Percentiles rank a stretch among this genome's conserved stretches.
phyloP scores from a whole-genome alignment of 2,888 invertebrate genomes.

The Electrophaes corylata region DNA sequence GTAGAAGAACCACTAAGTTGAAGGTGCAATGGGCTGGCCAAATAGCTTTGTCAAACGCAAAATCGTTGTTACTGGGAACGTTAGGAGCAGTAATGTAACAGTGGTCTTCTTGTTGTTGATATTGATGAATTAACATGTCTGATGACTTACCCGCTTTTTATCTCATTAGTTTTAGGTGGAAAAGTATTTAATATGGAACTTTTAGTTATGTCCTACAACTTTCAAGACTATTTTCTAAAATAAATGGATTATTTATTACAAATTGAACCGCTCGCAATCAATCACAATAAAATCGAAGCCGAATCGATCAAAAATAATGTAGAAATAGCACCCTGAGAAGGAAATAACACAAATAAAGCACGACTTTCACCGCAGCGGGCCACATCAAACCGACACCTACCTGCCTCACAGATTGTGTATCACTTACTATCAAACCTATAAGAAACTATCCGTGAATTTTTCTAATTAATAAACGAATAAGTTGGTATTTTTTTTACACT shows the following conservation, averaged over 20 bases:
- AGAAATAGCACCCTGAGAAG: slow-evolving; percentile 30
- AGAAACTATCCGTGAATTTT: slow-evolving; percentile 14
- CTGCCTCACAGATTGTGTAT: slow-evolving; percentile 9
- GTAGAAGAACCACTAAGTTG: too few relatives aligned
- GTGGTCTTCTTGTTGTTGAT: too few relatives aligned
- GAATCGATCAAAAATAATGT: slow-evolving; percentile 29
- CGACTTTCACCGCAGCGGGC: slow-evolving; percentile 34
- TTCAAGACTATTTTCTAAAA: neutral
- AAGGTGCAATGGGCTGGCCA: too few relatives aligned
- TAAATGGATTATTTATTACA: slow-evolving; percentile 5
- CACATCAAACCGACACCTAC: slow-evolving; percentile 9
- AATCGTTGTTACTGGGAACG: too few relatives aligned
- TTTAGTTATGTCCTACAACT: neutral
- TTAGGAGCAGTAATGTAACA: too few relatives aligned
- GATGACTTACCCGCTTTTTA: too few relatives aligned
- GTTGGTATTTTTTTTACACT: slow-evolving; percentile 9
- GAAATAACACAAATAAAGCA: slow-evolving; percentile 39
- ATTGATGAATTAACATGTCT: too few relatives aligned
- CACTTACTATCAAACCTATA: slow-evolving; percentile 4
- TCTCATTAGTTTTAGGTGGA: too few relatives aligned
- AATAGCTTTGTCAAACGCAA: too few relatives aligned
- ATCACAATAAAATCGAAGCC: slow-evolving; percentile 25
- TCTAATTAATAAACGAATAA: slow-evolving; percentile 6
- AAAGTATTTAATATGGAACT: too few relatives aligned
- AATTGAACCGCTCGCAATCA: slow-evolving; percentile 12